Percentiles rank a stretch among this genome's conserved stretches.
phyloP scores from a whole-genome alignment of 1,140 invertebrate species.

The Phenacoccus solenopsis region DNA sequence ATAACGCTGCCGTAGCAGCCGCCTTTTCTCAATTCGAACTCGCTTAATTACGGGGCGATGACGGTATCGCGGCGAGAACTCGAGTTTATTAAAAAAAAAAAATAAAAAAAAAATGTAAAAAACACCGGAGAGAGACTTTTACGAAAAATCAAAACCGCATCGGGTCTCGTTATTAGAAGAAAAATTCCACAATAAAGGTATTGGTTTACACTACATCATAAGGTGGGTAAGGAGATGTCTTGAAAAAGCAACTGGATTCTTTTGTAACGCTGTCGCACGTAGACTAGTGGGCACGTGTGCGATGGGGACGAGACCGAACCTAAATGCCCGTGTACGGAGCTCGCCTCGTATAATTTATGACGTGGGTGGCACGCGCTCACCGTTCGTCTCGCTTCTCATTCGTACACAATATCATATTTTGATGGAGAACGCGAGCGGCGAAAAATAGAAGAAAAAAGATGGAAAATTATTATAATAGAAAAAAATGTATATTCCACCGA shows the following conservation, averaged over 20 bases:
- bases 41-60: too few species aligned
- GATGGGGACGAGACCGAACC: conserved; percentile 1
- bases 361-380: conserved; percentile 8
- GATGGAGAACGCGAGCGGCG: background rate
- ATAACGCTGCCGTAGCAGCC: too few species aligned
- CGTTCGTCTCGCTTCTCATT: background rate
- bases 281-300: background rate
- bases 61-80: too few species aligned
- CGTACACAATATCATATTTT: conserved; percentile 9
- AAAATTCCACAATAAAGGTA: background rate
- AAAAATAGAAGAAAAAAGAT: conserved; percentile 1
- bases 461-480: conserved; percentile 15
- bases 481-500: background rate
- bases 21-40: too few species aligned
- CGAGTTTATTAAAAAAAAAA: too few species aligned
- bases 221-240: background rate
- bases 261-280: conserved; percentile 9
- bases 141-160: too few species aligned
- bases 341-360: conserved; percentile 8
- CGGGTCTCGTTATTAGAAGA: too few species aligned
- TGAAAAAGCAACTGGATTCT: conserved; percentile 10
- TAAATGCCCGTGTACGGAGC: background rate
- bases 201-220: background rate
- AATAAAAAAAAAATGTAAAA: too few species aligned
- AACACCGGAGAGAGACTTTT: too few species aligned